phyloP scores from a whole-genome alignment of 2,797 vertebrate species.

The Mus minutoides region DNA sequence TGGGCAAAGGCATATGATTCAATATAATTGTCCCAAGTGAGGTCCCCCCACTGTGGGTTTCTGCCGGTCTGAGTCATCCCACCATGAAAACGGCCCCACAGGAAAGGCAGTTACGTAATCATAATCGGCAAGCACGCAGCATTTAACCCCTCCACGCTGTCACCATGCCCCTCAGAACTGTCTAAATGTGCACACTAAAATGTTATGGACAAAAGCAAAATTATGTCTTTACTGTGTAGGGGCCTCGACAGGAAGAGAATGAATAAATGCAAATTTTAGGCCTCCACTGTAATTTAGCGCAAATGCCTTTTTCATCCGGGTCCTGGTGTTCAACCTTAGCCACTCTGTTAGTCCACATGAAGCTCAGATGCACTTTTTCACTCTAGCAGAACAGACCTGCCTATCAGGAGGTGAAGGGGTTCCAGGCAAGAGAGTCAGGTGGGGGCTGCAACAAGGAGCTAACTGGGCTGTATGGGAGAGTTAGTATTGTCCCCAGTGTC shows the following conservation, averaged over 20 bases:
- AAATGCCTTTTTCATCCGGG: slow-evolving; percentile 33
- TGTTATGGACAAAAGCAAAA: slow-evolving; percentile 66
- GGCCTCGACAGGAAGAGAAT: slow-evolving; percentile 57
- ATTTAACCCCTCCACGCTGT: slow-evolving; percentile 59
- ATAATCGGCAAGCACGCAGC: slow-evolving; percentile 68
- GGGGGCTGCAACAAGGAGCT: background rate
- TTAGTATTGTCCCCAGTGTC: background rate
- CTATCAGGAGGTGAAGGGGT: background rate
- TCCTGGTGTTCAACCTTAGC: background rate
- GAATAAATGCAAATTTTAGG: slow-evolving; percentile 63
- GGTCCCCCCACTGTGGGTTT: slow-evolving; percentile 81
- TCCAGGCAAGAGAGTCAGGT: background rate
- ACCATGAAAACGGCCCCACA: slow-evolving; percentile 74
- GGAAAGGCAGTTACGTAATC: slow-evolving; percentile 83
- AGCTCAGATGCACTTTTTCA: background rate
- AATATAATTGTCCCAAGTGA: slow-evolving; percentile 79
- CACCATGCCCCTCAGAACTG: slow-evolving; percentile 8
- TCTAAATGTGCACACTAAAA: slow-evolving; percentile 72
- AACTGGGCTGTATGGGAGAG: accelerated
- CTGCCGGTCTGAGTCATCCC: slow-evolving; percentile 81
- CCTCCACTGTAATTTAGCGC: slow-evolving; percentile 54
- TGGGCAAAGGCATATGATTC: slow-evolving; percentile 82
- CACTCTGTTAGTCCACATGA: background rate
- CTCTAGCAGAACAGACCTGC: background rate
- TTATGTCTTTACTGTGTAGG: slow-evolving; percentile 40